Evolutionary conservation across 1,140 invertebrate genomes (phyloP), one percentile per base, ranked within the genome.

Genomic region (Musca domestica): DNA sequence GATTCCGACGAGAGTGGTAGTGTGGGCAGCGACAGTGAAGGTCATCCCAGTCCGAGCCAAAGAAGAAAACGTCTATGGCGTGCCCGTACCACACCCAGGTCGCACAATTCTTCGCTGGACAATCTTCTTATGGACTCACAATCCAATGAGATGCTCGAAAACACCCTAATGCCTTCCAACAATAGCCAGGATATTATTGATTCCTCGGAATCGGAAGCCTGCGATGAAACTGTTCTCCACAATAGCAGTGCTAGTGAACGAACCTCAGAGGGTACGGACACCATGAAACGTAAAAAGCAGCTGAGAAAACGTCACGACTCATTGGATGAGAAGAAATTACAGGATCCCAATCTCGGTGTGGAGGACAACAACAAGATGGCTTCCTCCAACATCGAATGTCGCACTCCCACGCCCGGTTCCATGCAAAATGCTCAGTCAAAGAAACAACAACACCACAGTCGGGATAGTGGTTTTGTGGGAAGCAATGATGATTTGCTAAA

Each of bases 381-480:
- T 19, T 7, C 22, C 9, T 25, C 69, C 2, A 74, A 76, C 1
- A 82, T 82, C 15, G 86, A 87, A 71, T 85, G 83, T 6, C 83
- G 87, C 0, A 86, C 88, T 66, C 84, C 84, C 0, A 83, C 83
- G 0, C 83, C 84, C 9, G 79, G 84, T 63, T 81, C 54, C 6
- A 74, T 66, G 48, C 70, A 68, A 30, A 70, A 41, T 30, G 69
- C 72, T 0, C 77, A 80, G 67, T 69, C 77, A 17, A 80, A 80
- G 66, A 77, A 77, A 46, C 77, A 80, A 17, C 77, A 80, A 76
- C 90, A 93, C 74, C 91, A 92, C 67, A 93, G 91, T 73, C 84
- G 92, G 66, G 92, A 95, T 78, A 94, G 92, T 71, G 92, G 92
- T 3, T 95, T 95, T 73, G 89, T 94, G 46, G 93, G 92, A 3